A percentile compares a stretch with the other conserved stretches of the same genome.
Conservation (phyloP, 2,888 invertebrate species). For the Villa cingulata region DNA sequence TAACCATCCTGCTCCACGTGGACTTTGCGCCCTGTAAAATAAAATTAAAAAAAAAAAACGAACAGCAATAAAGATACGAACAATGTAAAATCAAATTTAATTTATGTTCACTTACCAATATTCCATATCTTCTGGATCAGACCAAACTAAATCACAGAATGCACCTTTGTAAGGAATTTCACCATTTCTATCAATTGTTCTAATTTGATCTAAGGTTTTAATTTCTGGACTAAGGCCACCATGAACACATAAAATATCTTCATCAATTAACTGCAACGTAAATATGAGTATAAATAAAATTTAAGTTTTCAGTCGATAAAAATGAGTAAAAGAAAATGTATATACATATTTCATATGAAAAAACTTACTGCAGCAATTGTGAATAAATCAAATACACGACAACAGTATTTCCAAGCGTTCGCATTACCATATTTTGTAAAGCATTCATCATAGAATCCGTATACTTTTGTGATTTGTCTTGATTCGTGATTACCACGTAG, state of each 20-base stretch:
- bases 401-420: constrained; percentile 98
- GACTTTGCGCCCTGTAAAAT: constrained; percentile 61
- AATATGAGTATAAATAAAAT: background rate
- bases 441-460: constrained; percentile 99
- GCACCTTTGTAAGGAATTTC: constrained; percentile 98
- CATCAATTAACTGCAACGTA: constrained; percentile 75
- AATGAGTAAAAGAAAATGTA: background rate
- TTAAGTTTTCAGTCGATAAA: background rate
- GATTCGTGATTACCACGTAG: constrained; percentile 98
- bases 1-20: constrained; percentile 94
- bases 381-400: constrained; percentile 92
- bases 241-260: constrained; percentile 91
- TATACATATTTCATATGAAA: background rate
- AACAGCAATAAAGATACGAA: constrained; percentile 1
- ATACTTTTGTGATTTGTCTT: constrained; percentile 95
- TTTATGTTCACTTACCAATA: constrained; percentile 76
- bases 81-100: constrained; percentile 4
- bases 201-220: constrained; percentile 90
- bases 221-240: constrained; percentile 97
- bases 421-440: constrained; percentile 98
- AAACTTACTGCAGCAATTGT: constrained; percentile 87
- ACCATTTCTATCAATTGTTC: constrained; percentile 87
- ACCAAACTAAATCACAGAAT: constrained; percentile 98
- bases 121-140: constrained; percentile 95
- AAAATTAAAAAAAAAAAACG: background rate